Evolutionary conservation across 2,113 vertebrate species (phyloP).

Genomic region (Tiliqua scincoides): DNA sequence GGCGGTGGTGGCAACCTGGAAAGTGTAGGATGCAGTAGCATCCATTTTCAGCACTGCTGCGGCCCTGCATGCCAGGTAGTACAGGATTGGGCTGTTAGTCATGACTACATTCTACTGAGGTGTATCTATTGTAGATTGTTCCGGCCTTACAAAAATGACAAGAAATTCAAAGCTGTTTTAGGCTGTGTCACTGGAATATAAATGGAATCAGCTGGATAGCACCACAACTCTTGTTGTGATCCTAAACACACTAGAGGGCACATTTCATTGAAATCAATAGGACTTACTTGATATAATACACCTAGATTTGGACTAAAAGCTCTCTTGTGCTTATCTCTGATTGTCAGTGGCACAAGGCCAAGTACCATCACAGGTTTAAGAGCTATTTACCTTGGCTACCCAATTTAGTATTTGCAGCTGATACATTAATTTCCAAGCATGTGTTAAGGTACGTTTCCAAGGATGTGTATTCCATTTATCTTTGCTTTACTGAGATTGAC

Average conservation of each 20-base stretch:
- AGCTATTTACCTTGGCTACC: slow-evolving; percentile 64
- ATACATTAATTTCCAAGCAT: slow-evolving; percentile 61
- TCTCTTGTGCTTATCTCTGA: slow-evolving; percentile 64
- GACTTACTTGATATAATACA: not conserved
- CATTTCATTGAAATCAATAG: slow-evolving; percentile 60
- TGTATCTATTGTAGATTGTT: not conserved
- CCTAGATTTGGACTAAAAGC: slow-evolving; percentile 43
- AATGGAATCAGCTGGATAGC: slow-evolving; percentile 71
- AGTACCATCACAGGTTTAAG: slow-evolving; percentile 70
- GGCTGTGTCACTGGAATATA: slow-evolving; percentile 82
- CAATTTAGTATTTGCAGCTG: slow-evolving; percentile 67
- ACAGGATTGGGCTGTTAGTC: too few relatives aligned
- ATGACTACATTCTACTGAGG: not conserved
- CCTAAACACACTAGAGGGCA: not conserved
- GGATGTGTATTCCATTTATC: slow-evolving; percentile 63
- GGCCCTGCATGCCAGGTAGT: too few relatives aligned
- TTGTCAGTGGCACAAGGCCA: slow-evolving; percentile 75
- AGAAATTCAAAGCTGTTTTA: slow-evolving; percentile 88
- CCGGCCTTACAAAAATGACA: slow-evolving; percentile 64
- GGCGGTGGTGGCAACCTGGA: too few relatives aligned
- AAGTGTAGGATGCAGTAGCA: too few relatives aligned
- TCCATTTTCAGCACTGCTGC: too few relatives aligned
- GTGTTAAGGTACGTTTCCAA: slow-evolving; percentile 52
- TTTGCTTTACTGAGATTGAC: slow-evolving; percentile 65
- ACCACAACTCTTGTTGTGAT: not conserved